Percentiles rank a stretch among this genome's conserved stretches.
Conservation (phyloP, 2,113 vertebrate species). For the Mormyrus lacerda region DNA sequence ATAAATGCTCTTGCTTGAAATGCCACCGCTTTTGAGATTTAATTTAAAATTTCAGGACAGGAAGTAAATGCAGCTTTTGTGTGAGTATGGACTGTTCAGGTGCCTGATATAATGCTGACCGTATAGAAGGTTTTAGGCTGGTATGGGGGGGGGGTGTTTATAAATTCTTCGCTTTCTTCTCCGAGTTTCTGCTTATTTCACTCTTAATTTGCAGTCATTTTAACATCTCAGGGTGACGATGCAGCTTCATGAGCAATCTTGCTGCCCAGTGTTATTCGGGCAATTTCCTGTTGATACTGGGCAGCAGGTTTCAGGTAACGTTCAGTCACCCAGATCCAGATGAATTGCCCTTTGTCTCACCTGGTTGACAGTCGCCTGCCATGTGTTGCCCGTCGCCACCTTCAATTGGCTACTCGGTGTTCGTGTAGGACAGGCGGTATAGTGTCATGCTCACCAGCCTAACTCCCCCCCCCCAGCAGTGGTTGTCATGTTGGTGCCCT, state of each 20-base stretch:
- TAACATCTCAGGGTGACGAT: background rate
- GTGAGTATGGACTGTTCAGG: background rate
- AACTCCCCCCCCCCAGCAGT: slow-evolving; percentile 56
- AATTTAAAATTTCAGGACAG: background rate
- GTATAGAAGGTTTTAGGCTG: background rate
- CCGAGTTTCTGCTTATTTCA: background rate
- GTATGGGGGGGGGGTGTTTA: background rate
- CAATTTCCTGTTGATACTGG: background rate
- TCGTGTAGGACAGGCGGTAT: background rate
- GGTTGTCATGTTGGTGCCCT: slow-evolving; percentile 86
- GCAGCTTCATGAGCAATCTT: background rate
- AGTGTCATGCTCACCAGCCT: background rate
- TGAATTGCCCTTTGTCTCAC: background rate
- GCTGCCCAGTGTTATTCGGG: background rate
- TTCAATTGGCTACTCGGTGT: background rate
- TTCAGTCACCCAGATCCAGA: background rate
- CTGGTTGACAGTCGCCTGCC: background rate
- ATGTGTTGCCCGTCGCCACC: background rate
- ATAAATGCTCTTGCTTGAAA: background rate
- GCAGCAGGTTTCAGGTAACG: background rate
- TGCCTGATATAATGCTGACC: background rate
- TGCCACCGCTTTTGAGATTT: background rate
- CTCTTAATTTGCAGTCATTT: background rate
- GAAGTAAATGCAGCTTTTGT: background rate
- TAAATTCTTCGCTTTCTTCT: background rate